Conservation (phyloP, 2,797 vertebrate genomes). For the Delichon dasypus region DNA sequence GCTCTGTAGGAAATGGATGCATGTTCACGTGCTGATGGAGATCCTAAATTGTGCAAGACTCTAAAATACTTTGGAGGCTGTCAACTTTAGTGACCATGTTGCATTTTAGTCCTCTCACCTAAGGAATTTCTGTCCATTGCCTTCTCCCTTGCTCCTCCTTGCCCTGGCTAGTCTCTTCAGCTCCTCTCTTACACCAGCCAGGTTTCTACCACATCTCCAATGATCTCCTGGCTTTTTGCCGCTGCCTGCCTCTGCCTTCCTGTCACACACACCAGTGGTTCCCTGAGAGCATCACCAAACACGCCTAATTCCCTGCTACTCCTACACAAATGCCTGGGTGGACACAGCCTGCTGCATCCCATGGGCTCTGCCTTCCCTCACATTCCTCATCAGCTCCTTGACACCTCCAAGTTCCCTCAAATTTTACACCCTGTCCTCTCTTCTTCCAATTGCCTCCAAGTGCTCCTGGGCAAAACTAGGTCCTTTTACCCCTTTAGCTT, state of each 20-base stretch:
- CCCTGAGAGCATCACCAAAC: background rate
- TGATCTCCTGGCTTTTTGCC: background rate
- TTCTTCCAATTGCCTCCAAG: background rate
- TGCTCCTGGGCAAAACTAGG: background rate
- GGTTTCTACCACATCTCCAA: background rate
- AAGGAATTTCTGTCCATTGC: background rate
- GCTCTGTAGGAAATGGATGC: background rate
- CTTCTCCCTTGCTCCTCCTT: background rate
- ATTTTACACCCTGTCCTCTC: background rate
- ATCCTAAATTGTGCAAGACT: background rate
- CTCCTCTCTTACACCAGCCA: background rate
- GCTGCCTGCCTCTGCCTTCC: background rate
- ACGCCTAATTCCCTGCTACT: background rate
- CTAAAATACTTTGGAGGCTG: background rate
- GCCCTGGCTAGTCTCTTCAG: background rate
- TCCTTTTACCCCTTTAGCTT: background rate
- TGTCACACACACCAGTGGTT: background rate
- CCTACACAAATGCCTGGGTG: fast-evolving
- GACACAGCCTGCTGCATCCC: background rate
- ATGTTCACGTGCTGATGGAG: background rate
- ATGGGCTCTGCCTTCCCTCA: background rate
- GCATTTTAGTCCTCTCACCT: background rate
- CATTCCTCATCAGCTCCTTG: background rate
- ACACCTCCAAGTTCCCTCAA: background rate
- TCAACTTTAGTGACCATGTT: background rate